Evolutionary conservation across 2,888 invertebrate species (phyloP), one percentile per base, ranked within the genome.

Genomic region (Epinotia brunnichana): DNA sequence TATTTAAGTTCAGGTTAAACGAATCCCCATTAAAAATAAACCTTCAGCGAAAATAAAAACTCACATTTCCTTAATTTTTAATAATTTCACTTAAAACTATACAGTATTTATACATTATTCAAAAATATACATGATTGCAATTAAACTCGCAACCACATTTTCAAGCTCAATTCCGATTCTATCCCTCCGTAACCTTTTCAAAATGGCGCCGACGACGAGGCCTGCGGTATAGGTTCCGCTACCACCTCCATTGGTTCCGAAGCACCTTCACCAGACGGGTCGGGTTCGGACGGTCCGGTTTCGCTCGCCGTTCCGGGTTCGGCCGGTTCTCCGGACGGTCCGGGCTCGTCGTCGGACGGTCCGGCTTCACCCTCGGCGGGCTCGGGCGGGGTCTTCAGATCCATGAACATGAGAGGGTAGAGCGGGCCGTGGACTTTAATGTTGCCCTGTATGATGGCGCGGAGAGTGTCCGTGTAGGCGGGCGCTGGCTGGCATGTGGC

Each of bases 381-480:
- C 2, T 41, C 56, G 1, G 54, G 7, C 19, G 53, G 35, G 15
- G 2, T 41, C 24, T 54, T 63, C 0, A 39, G 57, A n/a, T 57
- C 57, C 54, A 94, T 82, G 84, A 97, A 97, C 95, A 97, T 95
- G 77, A 96, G 95, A 2, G 96, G 95, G 82, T 97, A 97, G 76
- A 97, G 93, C 76, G 96, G 95, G 4, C 97, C 97, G 35, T 97
- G 90, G 75, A 94, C 95, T 17, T 95, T 94, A 76, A 98, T 95
- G 84, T 97, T 97, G 79, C 96, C 95, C 80, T 97, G 95, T 91
- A 98, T 95, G 44, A 97, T 95, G 69, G 97, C 94, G 41, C 97
- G 94, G 61, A 98, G 90, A 0, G 96, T 96, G 82, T 97, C 97
- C 0, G 97, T 97, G 85, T 97, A 97, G 17, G 95, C 94, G 0